Evolutionary conservation across 2,113 vertebrate species (phyloP), one percentile per base, ranked within the genome.

Genomic region (Ornithorhynchus anatinus): DNA sequence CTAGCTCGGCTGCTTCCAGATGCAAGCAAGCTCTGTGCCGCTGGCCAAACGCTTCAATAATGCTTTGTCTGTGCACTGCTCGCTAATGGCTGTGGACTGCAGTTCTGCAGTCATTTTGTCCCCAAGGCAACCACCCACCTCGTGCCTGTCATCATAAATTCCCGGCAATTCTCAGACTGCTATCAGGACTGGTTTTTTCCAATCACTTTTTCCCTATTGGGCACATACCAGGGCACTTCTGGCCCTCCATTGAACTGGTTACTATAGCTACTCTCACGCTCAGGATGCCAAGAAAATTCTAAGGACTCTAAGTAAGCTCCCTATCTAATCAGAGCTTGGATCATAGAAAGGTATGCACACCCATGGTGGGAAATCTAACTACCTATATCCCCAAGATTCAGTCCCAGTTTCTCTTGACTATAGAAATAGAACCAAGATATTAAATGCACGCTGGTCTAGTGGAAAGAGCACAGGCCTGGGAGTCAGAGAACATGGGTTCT

Each of bases 241-340:
- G 20, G 51, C 37, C 32, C 13, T 59, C 54, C 33, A 5, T 3
- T 22, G 43, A 29, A 37, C 36, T 64, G 33, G 14, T 72, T 68
- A 58, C 58, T 51, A 63, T 61, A 42, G 8, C 60, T 69, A 45
- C 35, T 3, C 10, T 0, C 0, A 11, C 20, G 25, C 12, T 43
- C 61, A 9, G 22, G 22, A 19, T 40, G 59, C 29, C 54, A 76
- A 68, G 53, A 11, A 37, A 59, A 42, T 5, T 4, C 1, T 37
- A 32, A 48, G 59, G 36, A 31, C 50, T 58, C 50, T 51, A 59
- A 25, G 33, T 42, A 61, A 32, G 16, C 8, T 39, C 70, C 22
- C 45, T 36, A 54, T 32, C 29, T 53, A 1, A 0, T 22, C 32
- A 33, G 0, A 0, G 38, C 10, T 2, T 22, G 22, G 45, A 5